Percentiles rank a stretch among this genome's conserved stretches.
Evolutionary conservation across 2,888 invertebrate species (phyloP).

Genomic region (Coelogynopora nodosa): DNA sequence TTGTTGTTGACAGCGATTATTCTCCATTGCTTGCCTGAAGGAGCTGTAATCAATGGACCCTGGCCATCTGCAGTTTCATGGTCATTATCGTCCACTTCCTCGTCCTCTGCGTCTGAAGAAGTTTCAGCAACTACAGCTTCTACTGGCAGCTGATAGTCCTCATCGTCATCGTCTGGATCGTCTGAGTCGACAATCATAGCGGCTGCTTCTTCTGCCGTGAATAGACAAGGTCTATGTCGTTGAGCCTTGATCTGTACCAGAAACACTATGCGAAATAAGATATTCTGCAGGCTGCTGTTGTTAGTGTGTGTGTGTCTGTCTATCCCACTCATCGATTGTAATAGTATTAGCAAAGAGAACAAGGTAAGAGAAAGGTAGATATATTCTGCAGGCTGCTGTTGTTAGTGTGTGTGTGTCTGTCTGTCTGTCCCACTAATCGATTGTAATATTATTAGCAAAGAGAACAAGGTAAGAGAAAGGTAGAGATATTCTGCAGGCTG

Average conservation of each 20-base stretch:
- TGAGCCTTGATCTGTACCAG: background rate
- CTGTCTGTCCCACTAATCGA: background rate
- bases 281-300: too few relatives aligned
- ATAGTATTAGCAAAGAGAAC: background rate
- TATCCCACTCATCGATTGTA: background rate
- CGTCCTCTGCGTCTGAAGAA: background rate
- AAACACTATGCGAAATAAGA: background rate
- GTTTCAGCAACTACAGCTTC: background rate
- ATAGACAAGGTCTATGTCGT: background rate
- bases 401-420: background rate
- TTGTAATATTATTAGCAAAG: background rate
- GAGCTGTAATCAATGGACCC: background rate
- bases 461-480: background rate
- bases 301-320: background rate
- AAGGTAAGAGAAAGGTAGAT: background rate
- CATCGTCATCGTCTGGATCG: background rate
- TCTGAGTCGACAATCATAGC: too few relatives aligned
- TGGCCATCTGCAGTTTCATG: background rate
- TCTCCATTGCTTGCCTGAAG: background rate
- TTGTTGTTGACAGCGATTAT: too few relatives aligned
- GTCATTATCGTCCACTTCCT: background rate
- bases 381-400: background rate
- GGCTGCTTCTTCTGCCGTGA: background rate
- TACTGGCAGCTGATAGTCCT: background rate
- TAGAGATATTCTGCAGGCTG: background rate